Conservation (phyloP, 2,797 vertebrate genomes). For the Miichthys miiuy region DNA sequence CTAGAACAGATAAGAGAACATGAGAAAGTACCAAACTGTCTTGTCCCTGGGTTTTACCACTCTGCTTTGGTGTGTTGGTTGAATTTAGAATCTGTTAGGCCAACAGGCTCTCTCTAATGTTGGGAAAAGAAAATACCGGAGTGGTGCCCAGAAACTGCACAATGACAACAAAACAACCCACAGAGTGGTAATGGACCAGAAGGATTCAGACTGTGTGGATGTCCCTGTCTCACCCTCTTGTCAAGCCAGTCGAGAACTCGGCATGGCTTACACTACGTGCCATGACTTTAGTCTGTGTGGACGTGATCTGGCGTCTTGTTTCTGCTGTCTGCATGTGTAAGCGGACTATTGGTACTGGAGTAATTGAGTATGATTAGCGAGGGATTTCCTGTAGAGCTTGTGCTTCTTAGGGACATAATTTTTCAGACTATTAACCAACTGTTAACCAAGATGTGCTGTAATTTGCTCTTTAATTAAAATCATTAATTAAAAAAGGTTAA, state of each 20-base stretch:
- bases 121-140: slow-evolving; percentile 22
- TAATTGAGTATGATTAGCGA: slow-evolving; percentile 15
- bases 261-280: background rate
- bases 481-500: background rate
- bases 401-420: background rate
- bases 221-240: slow-evolving; percentile 14
- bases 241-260: slow-evolving; percentile 5
- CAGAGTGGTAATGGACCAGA: slow-evolving; percentile 17
- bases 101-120: background rate
- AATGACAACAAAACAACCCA: slow-evolving; percentile 29
- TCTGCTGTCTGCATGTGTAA: background rate
- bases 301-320: slow-evolving; percentile 19
- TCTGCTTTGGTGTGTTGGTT: slow-evolving; percentile 21
- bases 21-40: slow-evolving; percentile 23
- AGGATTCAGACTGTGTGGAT: slow-evolving; percentile 16
- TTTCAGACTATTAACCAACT: slow-evolving; percentile 6
- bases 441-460: background rate
- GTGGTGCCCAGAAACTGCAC: slow-evolving; percentile 35
- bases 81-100: slow-evolving; percentile 10
- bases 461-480: background rate
- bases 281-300: slow-evolving; percentile 4
- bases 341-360: background rate
- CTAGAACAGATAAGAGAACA: background rate
- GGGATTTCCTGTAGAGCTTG: background rate
- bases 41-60: background rate